Conservation (phyloP, 2,888 invertebrate species). For the Chrysolina oricalcia region DNA sequence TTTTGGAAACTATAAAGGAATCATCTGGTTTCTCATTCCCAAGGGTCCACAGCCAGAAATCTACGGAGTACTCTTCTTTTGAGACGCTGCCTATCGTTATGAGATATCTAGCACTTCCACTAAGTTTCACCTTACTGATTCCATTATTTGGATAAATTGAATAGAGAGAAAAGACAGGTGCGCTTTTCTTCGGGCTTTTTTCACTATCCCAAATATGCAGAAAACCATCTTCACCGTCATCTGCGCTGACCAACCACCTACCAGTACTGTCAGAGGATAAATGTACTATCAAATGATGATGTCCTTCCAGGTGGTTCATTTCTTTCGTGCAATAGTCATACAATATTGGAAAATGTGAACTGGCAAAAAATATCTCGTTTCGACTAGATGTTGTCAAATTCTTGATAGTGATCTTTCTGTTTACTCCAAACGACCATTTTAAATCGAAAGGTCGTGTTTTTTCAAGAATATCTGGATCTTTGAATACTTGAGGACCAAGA, state of each 20-base stretch:
- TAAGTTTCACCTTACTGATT: conserved; percentile 71
- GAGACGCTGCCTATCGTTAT: conserved; percentile 72
- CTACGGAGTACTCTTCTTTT: conserved; percentile 71
- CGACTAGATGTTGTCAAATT: conserved; percentile 74
- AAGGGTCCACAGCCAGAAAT: conserved; percentile 79
- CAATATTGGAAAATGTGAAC: conserved; percentile 78
- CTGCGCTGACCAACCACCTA: conserved; percentile 75
- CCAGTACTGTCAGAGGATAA: conserved; percentile 73
- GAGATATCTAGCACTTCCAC: conserved; percentile 73
- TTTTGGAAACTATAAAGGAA: conserved; percentile 46
- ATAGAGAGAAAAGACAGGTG: conserved; percentile 75
- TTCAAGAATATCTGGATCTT: conserved; percentile 49
- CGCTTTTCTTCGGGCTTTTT: conserved; percentile 45
- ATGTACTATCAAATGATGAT: conserved; percentile 74
- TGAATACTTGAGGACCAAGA: conserved; percentile 49
- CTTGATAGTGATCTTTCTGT: conserved; percentile 75
- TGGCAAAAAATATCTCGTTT: conserved; percentile 77
- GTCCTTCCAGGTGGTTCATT: conserved; percentile 80
- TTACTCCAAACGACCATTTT: conserved; percentile 79
- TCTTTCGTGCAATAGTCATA: conserved; percentile 77
- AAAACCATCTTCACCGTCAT: conserved; percentile 75
- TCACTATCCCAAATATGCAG: conserved; percentile 77
- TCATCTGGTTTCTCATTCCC: conserved; percentile 73
- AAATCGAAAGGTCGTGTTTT: conserved; percentile 68
- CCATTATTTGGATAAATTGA: conserved; percentile 71